Conservation (phyloP, 2,888 invertebrate genomes). For the Standfussiana lucernea region DNA sequence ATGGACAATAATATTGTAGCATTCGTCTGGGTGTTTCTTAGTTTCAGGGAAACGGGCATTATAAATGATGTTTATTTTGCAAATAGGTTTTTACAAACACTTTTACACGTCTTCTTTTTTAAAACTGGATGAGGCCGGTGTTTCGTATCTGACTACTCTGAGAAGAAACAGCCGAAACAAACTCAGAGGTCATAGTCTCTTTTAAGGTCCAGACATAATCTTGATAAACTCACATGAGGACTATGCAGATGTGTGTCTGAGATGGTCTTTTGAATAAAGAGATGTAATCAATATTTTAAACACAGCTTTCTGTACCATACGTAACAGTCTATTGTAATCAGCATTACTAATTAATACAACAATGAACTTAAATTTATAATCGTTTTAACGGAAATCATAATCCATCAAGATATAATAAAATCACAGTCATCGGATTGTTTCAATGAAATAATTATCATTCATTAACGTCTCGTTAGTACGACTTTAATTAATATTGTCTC, state of each 20-base stretch:
- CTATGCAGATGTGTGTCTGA: no score
- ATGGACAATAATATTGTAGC: not conserved
- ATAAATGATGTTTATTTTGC: no score
- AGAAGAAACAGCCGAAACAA: no score
- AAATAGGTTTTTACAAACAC: no score
- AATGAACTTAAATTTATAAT: not conserved
- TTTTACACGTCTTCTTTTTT: no score
- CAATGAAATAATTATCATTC: slow-evolving; percentile 16
- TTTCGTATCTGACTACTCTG: no score
- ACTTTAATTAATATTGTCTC: slow-evolving; percentile 15
- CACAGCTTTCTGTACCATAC: not conserved
- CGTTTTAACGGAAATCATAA: not conserved
- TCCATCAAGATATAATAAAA: not conserved
- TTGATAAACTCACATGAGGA: no score
- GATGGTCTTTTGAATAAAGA: no score
- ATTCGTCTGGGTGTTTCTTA: not conserved
- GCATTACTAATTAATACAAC: not conserved
- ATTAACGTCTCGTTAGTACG: slow-evolving; percentile 1
- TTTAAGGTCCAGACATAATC: no score
- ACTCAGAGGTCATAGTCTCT: no score
- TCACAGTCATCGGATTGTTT: not conserved
- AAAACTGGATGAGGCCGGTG: no score
- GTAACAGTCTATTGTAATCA: not conserved
- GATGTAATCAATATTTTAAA: no score
- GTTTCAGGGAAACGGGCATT: not conserved